Evolutionary conservation across 2,797 vertebrate species (phyloP), one percentile per base, ranked within the genome.

Genomic region (Xenentodon cancila): DNA sequence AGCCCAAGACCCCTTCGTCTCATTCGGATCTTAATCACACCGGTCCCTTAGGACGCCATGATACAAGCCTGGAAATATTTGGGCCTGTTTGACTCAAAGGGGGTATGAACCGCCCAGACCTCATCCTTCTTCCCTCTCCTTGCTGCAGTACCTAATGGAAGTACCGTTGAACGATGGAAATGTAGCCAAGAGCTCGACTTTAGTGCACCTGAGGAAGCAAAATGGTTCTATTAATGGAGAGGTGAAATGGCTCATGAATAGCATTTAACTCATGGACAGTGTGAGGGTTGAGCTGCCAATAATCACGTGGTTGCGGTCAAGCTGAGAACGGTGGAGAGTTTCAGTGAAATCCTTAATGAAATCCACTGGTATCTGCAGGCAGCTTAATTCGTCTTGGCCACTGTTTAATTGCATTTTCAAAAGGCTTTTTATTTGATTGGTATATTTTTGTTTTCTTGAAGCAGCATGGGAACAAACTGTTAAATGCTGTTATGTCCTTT

Each of bases 321-420:
- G 84, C 59, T 73, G 48, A 83, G 73, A 86, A 88, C 53, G 56
- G 67, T 21, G 59, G 54, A 75, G 54, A 64, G 71, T 84, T 86
- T 86, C 72, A 85, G 63, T 81, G 70, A 85, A 81, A 79, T 77
- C 60, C 81, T 85, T 86, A 87, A 86, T 87, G 78, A 87, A 91
- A 87, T 84, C 59, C 79, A 59, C 12, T 56, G 77, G 71, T 86
- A 88, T 90, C 79, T 81, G 81, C 73, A 68, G 77, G 76, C 84
- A 86, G 64, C 73, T 77, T 88, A 81, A 92, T 91, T 89, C 88
- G 73, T 73, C 71, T 68, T 47, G 73, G 65, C 73, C 43, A 44
- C 50, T 65, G 64, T 82, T 88, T 84, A 91, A 91, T 92, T 89
- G 79, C 68, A 71, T 88, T 88, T 90, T 86, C 64, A 81, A 75